A percentile compares a stretch with the other conserved stretches of the same genome.
These are phyloP conservation scores for Phycodurus eques DNA, from an alignment of 2,113 vertebrate genomes.

Conservation along the genomic window DNA sequence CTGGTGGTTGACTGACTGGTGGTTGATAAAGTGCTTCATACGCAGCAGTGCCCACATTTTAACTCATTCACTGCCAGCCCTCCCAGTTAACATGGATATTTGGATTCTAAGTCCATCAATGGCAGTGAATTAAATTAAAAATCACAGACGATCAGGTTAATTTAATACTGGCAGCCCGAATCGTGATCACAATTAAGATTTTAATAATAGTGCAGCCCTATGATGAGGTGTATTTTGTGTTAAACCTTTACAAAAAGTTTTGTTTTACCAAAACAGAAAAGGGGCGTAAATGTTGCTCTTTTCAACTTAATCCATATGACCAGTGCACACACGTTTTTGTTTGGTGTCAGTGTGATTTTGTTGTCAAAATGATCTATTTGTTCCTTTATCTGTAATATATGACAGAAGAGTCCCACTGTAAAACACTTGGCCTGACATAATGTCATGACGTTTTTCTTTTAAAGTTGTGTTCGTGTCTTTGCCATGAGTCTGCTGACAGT, in stretches of 20 bases:
- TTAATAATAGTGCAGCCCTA: background rate
- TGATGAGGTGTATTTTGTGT: slow-evolving; percentile 27
- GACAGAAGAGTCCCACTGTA: slow-evolving; percentile 43
- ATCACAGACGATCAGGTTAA: no score
- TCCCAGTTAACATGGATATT: no score
- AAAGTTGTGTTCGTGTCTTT: slow-evolving; percentile 59
- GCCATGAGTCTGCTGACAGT: slow-evolving; percentile 63
- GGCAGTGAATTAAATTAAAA: no score
- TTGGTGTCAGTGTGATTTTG: background rate
- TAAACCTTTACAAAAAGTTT: slow-evolving; percentile 41
- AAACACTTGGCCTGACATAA: slow-evolving; percentile 52
- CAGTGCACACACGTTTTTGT: background rate
- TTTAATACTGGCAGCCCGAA: no score
- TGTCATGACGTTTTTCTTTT: slow-evolving; percentile 43
- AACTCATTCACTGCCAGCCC: no score
- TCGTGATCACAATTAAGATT: no score
- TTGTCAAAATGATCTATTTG: slow-evolving; percentile 24
- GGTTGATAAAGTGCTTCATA: no score
- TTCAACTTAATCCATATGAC: background rate
- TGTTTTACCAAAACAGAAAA: slow-evolving; percentile 16
- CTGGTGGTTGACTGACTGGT: no score
- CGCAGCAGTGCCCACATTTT: no score
- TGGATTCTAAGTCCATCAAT: no score
- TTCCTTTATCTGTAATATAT: slow-evolving; percentile 23
- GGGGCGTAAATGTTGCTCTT: background rate